phyloP scores from a whole-genome alignment of 2,113 vertebrate species.

The Anhinga rufa region DNA sequence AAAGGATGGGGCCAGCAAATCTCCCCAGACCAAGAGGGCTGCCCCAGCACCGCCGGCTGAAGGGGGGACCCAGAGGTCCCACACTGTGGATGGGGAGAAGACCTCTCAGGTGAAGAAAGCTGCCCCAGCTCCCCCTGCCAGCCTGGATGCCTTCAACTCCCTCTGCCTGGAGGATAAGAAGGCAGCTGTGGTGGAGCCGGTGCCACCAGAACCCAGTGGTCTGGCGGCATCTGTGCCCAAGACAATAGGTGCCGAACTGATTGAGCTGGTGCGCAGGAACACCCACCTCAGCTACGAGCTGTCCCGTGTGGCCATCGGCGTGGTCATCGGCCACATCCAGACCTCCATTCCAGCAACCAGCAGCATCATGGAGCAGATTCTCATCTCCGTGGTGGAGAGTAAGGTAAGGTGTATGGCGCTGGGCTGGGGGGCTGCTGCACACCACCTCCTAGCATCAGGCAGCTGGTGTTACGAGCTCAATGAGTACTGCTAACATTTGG shows the following conservation, averaged over 20 bases:
- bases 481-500: not conserved
- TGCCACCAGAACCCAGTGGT: constrained; percentile 39
- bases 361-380: constrained; percentile 88
- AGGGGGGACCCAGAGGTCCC: not conserved
- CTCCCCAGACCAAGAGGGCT: constrained; percentile 48
- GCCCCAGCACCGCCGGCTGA: constrained; percentile 25
- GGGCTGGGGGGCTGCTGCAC: not conserved
- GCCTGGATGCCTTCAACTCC: constrained; percentile 51
- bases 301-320: constrained; percentile 90
- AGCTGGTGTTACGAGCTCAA: fast-evolving
- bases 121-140: not conserved
- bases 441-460: not conserved
- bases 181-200: constrained; percentile 43
- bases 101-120: constrained; percentile 47
- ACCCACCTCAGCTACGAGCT: constrained; percentile 93
- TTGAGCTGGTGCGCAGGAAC: constrained; percentile 94
- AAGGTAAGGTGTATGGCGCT: constrained; percentile 74
- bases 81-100: constrained; percentile 19
- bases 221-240: constrained; percentile 70
- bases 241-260: constrained; percentile 89
- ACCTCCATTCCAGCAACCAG: constrained; percentile 77
- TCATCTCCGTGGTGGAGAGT: constrained; percentile 90
- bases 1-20: constrained; percentile 47
- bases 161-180: constrained; percentile 66
- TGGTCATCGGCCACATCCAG: constrained; percentile 94